phyloP scores from a whole-genome alignment of 1,140 invertebrate genomes.

The Paracyclopina nana region DNA sequence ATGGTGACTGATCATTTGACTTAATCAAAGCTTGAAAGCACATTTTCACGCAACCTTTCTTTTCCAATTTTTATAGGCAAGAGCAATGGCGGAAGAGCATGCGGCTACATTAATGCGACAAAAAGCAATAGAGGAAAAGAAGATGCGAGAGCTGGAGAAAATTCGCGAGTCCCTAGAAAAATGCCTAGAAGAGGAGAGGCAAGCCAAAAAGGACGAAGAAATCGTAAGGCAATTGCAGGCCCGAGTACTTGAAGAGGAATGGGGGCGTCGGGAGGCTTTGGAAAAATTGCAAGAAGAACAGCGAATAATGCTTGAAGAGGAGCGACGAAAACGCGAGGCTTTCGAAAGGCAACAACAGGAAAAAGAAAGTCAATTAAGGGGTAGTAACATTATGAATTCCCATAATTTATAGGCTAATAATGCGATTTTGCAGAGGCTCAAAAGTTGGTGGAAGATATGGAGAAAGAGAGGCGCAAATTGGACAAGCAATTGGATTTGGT shows the following conservation, averaged over 20 bases:
- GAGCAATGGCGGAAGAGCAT: slow-evolving; percentile 33
- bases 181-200: slow-evolving; percentile 44
- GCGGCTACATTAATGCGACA: slow-evolving; percentile 41
- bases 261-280: slow-evolving; percentile 54
- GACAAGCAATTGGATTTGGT: slow-evolving; percentile 6
- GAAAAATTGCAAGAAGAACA: slow-evolving; percentile 54
- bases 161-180: slow-evolving; percentile 32
- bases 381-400: slow-evolving; percentile 4
- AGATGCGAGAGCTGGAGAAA: slow-evolving; percentile 45
- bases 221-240: slow-evolving; percentile 51
- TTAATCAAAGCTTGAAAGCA: too few relatives aligned
- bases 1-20: neutral
- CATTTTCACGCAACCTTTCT: too few relatives aligned
- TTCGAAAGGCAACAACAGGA: slow-evolving; percentile 46
- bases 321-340: slow-evolving; percentile 45
- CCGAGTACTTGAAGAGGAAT: slow-evolving; percentile 52
- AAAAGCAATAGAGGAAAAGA: slow-evolving; percentile 44
- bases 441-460: slow-evolving; percentile 11
- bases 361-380: slow-evolving; percentile 44
- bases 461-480: slow-evolving; percentile 5
- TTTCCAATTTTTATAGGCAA: slow-evolving; percentile 35
- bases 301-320: slow-evolving; percentile 42
- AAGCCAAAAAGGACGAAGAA: slow-evolving; percentile 61
- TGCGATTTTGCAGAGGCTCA: slow-evolving; percentile 12
- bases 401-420: neutral